Evolutionary conservation across 1,140 invertebrate species (phyloP).

Genomic region (Eriocheir sinensis): DNA sequence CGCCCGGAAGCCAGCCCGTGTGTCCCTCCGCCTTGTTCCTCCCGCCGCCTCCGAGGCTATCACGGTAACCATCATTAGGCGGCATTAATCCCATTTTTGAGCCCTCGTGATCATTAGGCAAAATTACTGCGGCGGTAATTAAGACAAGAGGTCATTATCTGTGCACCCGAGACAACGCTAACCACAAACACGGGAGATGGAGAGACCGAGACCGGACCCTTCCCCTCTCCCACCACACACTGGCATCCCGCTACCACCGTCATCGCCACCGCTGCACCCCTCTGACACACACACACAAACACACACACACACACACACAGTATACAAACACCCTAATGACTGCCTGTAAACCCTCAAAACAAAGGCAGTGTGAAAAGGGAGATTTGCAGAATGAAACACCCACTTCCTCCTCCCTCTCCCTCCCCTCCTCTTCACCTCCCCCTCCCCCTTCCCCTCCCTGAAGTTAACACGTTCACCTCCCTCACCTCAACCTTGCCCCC

Average conservation of each 20-base stretch:
- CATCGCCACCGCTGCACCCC: no score
- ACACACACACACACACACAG: neutral
- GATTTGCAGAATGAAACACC: neutral
- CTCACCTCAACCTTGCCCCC: no score
- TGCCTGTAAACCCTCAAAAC: neutral
- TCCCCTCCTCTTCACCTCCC: neutral
- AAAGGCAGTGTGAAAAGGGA: neutral
- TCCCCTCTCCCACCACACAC: neutral
- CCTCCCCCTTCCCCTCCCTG: no score
- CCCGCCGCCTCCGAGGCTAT: neutral
- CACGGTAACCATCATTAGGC: neutral
- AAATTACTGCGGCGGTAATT: conserved; percentile 15
- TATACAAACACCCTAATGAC: neutral
- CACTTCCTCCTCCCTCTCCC: neutral
- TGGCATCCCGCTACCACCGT: no score
- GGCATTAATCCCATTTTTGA: conserved; percentile 7
- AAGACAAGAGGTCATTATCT: conserved; percentile 24
- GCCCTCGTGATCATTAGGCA: conserved; percentile 3
- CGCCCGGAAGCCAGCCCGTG: neutral
- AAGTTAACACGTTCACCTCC: no score
- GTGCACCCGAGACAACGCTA: conserved; percentile 11
- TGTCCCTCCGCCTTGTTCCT: neutral
- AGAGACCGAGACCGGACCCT: no score
- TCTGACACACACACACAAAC: no score
- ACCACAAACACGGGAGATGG: neutral